These are phyloP conservation scores for Drosophila austrosaltans DNA, from an alignment of 2,888 invertebrate genomes.

Conservation along the genomic window DNA sequence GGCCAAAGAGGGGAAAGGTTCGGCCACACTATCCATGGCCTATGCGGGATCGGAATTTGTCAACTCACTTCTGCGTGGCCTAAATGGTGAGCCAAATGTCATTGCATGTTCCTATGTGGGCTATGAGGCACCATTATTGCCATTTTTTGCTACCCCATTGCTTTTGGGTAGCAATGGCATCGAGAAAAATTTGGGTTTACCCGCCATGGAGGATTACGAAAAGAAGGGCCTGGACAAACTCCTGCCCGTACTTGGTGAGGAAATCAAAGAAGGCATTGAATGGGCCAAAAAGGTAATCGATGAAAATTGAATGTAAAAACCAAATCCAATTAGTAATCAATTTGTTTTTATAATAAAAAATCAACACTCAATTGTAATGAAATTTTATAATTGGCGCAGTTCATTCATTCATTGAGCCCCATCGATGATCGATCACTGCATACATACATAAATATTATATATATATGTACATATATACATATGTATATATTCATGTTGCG, in stretches of 20 bases:
- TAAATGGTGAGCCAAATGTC: constrained; percentile 89
- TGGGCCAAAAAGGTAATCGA: neutral
- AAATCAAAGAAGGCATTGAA: neutral
- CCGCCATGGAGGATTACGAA: neutral
- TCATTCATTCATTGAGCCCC: constrained; percentile 14
- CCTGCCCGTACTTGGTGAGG: neutral
- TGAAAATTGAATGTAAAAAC: neutral
- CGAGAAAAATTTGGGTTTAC: constrained; percentile 9
- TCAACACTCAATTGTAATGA: constrained; percentile 1
- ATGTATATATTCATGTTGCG: constrained; percentile 43
- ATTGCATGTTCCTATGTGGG: constrained; percentile 87
- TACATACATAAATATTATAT: constrained; percentile 8
- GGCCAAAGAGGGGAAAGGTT: constrained; percentile 98
- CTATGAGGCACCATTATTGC: neutral
- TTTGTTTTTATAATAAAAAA: neutral
- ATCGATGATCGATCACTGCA: constrained; percentile 13
- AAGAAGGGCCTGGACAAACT: neutral
- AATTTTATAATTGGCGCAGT: neutral
- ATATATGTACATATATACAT: constrained; percentile 13
- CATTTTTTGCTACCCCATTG: constrained; percentile 2
- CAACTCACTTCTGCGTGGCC: constrained; percentile 90
- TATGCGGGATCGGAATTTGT: constrained; percentile 96
- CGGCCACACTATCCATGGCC: constrained; percentile 99
- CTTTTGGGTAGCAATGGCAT: neutral
- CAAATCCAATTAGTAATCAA: neutral